Conservation (phyloP, 2,113 vertebrate genomes). For the Pomatorhinus ruficollis region DNA sequence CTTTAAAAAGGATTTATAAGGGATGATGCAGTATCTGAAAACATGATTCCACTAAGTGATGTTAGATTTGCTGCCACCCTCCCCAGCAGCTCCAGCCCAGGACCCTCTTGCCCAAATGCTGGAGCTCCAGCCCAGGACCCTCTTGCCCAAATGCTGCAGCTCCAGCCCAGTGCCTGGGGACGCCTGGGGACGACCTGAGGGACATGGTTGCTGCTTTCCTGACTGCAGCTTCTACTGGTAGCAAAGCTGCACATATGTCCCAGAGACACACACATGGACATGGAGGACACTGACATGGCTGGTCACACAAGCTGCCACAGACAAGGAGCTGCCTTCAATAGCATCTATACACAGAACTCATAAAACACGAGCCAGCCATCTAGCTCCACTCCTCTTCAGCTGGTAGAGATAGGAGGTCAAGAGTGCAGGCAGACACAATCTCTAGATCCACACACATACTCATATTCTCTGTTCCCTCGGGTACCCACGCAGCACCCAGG, state of each 20-base stretch:
- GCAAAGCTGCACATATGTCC: neutral
- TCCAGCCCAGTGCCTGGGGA: neutral
- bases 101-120: neutral
- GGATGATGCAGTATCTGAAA: neutral
- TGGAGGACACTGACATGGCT: fast-evolving
- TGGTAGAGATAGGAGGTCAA: neutral
- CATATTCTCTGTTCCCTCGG: fast-evolving
- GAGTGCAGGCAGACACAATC: neutral
- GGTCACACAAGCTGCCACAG: neutral
- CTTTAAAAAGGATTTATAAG: neutral
- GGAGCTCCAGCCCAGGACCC: neutral
- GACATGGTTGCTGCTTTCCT: neutral
- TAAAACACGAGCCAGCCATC: neutral
- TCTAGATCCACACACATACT: neutral
- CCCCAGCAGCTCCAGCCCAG: neutral
- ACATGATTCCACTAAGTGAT: neutral
- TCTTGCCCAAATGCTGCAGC: neutral
- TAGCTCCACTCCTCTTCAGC: neutral
- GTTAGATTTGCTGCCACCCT: neutral
- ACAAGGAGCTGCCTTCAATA: neutral
- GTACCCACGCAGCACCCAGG: neutral
- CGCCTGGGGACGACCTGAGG: neutral
- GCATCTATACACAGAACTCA: neutral
- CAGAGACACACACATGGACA: neutral
- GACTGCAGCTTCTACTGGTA: neutral